Base-by-base conservation (phyloP, 2,888 invertebrate genomes). In the Mythimna loreyi region DNA sequence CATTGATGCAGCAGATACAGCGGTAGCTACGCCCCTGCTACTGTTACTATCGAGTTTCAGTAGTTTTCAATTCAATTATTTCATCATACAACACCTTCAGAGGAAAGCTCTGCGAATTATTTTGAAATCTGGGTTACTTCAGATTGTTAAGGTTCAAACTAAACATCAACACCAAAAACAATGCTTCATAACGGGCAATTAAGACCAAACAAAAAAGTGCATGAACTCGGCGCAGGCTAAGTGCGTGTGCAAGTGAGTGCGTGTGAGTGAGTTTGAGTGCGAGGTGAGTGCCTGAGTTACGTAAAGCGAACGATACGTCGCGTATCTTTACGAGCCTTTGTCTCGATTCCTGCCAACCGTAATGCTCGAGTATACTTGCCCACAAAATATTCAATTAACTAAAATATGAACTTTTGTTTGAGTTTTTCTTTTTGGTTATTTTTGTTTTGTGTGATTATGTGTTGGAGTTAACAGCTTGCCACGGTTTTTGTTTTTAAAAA, bases 311-410 rank as follows among this genome's bases (percentile, higher is more conserved):
- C 86, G 85, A 86, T 85, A 86, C 84, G 84, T 84, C 88, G 87
- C 91, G 87, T 92, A 92, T 93, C 92, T 94, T 94, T 94, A 94
- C 91, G 94, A 92, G 88, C 93, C 94, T 93, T 94, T 94, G 94
- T 94, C 89, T 92, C 83, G 92, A 91, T 89, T 88, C 90, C 92
- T 91, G 85, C 91, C 89, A 90, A 90, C 90, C 90, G 85, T 87
- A 86, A 80, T 86, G 83, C 81, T 75, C 82, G 71, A 67, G 87
- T 87, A 90, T 80, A 75, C 61, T 82, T 78, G 45, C 52, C 49
- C 64, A 81, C 86, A 81, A 56, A 83, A 78, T 70, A 59, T 57
- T 72, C 43, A 80, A 74, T 75, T 74, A 69, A 66, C 55, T 8
- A 60, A 74, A 62, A 53, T 43, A 23, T 47, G 0, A 33, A 30